Conservation (phyloP, 2,888 invertebrate genomes). For the Ceriagrion tenellum region DNA sequence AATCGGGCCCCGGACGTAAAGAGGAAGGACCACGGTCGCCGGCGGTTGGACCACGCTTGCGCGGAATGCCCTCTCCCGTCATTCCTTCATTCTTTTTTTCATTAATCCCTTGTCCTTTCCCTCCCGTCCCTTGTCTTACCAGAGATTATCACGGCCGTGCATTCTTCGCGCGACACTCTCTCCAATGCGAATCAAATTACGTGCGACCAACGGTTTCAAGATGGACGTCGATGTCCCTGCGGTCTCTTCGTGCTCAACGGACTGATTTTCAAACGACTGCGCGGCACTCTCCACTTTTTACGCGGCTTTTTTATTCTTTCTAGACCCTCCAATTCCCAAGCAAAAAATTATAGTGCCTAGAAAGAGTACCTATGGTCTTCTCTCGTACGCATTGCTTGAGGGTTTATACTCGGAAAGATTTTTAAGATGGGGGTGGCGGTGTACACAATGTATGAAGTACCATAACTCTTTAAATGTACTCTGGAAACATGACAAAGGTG, state of each 20-base stretch:
- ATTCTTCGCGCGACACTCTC: slow-evolving; percentile 26
- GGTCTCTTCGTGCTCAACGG: neutral
- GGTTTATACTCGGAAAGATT: too few relatives aligned
- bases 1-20: neutral
- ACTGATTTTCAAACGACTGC: neutral
- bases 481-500: too few relatives aligned
- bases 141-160: neutral
- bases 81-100: neutral
- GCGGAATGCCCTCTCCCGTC: neutral
- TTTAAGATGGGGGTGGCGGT: too few relatives aligned
- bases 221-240: neutral
- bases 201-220: neutral
- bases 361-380: too few relatives aligned
- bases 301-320: neutral
- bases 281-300: neutral
- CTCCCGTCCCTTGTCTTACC: neutral
- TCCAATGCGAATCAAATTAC: slow-evolving; percentile 16
- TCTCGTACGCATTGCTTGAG: too few relatives aligned
- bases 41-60: neutral
- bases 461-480: too few relatives aligned
- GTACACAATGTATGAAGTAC: too few relatives aligned
- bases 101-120: neutral
- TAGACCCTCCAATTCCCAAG: neutral
- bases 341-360: neutral
- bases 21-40: neutral